Evolutionary conservation across 2,113 vertebrate species (phyloP).

Genomic region (Larimichthys polyactis): DNA sequence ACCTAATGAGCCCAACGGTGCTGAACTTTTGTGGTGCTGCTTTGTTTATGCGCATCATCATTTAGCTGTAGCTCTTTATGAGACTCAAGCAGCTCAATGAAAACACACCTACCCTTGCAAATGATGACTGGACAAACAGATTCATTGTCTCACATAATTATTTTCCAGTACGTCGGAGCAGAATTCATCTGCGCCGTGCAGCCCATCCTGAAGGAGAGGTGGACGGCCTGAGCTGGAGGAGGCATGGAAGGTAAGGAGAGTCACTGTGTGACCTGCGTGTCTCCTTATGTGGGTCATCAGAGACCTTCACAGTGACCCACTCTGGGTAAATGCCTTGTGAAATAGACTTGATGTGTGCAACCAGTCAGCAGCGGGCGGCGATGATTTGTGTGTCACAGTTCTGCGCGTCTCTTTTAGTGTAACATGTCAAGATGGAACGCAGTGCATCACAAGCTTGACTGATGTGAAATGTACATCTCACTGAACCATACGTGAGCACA

Average conservation of each 20-base stretch:
- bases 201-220: conserved; percentile 84
- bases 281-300: background rate
- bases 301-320: background rate
- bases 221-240: conserved; percentile 84
- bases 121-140: no score
- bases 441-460: conserved; percentile 30
- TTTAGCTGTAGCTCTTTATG: conserved; percentile 8
- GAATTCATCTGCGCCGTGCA: conserved; percentile 86
- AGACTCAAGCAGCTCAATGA: conserved; percentile 29
- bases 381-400: background rate
- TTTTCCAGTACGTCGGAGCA: conserved; percentile 83
- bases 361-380: background rate
- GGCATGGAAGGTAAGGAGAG: conserved; percentile 83
- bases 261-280: background rate
- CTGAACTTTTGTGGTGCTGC: conserved; percentile 4
- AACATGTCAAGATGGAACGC: conserved; percentile 39
- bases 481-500: conserved; percentile 36
- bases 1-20: background rate
- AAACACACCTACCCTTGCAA: background rate
- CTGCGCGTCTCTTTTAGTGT: conserved; percentile 4
- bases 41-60: background rate
- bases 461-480: conserved; percentile 35
- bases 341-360: conserved; percentile 8
- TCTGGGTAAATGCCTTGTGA: background rate
- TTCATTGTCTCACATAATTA: conserved; percentile 18